phyloP scores from a whole-genome alignment of 2,888 invertebrate species.

The Acrobasis consociella region DNA sequence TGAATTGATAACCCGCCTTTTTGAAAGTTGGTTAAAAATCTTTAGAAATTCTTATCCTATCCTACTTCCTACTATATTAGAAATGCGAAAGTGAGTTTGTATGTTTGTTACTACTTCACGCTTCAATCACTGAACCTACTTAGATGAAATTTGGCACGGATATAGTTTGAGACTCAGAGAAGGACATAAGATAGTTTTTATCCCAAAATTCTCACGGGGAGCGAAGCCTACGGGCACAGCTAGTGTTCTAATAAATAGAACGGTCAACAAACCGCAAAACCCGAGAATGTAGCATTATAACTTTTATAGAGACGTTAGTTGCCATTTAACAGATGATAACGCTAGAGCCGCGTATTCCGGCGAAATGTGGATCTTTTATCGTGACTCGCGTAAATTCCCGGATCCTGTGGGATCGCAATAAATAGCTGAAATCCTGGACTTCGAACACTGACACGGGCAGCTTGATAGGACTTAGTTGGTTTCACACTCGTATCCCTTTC shows the following conservation, averaged over 20 bases:
- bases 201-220: no score
- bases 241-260: not conserved
- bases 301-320: constrained; percentile 40
- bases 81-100: no score
- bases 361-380: constrained; percentile 62
- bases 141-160: no score
- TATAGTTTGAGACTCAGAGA: no score
- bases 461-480: constrained; percentile 64
- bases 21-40: no score
- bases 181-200: no score
- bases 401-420: constrained; percentile 74
- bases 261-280: constrained; percentile 30
- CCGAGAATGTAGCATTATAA: constrained; percentile 25
- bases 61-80: no score
- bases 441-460: constrained; percentile 66
- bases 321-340: constrained; percentile 38
- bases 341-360: constrained; percentile 38
- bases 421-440: constrained; percentile 79
- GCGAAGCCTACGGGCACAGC: no score
- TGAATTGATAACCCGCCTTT: no score
- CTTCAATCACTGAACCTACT: no score
- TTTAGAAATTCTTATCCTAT: no score
- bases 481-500: constrained; percentile 38
- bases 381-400: constrained; percentile 68
- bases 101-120: no score